Conservation (phyloP, 92 coral and sea anemone species). For the Pocillopora meandrina region DNA sequence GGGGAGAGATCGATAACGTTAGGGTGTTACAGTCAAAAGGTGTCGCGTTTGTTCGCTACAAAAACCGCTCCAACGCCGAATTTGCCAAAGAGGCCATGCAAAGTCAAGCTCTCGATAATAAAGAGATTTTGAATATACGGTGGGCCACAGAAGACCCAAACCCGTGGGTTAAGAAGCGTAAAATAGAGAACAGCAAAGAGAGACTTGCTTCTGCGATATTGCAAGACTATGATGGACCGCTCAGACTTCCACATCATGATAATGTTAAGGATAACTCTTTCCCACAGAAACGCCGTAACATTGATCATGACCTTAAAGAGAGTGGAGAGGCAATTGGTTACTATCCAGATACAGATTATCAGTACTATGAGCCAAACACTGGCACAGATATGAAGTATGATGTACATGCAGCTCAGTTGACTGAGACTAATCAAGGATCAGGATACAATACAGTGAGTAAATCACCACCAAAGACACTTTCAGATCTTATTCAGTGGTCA, state of each 20-base stretch:
- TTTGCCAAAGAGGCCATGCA: slow-evolving; percentile 92
- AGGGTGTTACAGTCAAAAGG: slow-evolving; percentile 72
- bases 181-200: slow-evolving; percentile 49
- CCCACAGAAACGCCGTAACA: slow-evolving; percentile 28
- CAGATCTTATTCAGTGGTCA: slow-evolving; percentile 87
- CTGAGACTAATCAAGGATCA: neutral
- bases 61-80: slow-evolving; percentile 75
- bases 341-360: slow-evolving; percentile 81
- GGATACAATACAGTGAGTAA: slow-evolving; percentile 1
- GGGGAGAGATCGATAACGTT: slow-evolving; percentile 81
- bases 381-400: neutral
- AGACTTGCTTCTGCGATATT: slow-evolving; percentile 44
- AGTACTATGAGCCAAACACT: slow-evolving; percentile 29
- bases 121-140: slow-evolving; percentile 72
- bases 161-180: slow-evolving; percentile 73
- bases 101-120: slow-evolving; percentile 68
- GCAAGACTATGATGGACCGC: slow-evolving; percentile 33
- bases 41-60: slow-evolving; percentile 84
- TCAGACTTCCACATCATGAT: slow-evolving; percentile 2
- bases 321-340: slow-evolving; percentile 58
- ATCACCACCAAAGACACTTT: slow-evolving; percentile 73
- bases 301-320: slow-evolving; percentile 14
- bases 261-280: neutral
- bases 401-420: neutral
- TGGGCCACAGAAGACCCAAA: slow-evolving; percentile 90